phyloP scores from a whole-genome alignment of 2,797 vertebrate genomes.

The Cuculus canorus region DNA sequence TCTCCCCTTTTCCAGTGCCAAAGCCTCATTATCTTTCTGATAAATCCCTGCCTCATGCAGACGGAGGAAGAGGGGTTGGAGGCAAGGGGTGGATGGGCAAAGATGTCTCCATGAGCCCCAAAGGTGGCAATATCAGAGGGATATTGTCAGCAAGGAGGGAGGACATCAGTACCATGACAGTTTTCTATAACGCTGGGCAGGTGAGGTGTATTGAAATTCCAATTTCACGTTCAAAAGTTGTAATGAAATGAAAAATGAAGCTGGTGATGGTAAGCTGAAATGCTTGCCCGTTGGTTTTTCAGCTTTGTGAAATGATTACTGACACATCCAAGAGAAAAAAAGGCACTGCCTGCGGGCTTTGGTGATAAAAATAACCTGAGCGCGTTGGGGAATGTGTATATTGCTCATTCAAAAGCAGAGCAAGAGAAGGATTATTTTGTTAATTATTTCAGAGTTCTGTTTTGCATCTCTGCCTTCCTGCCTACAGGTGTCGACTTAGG shows the following conservation, averaged over 20 bases:
- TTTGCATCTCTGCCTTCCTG: not conserved
- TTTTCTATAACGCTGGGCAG: not conserved
- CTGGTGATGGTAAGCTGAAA: not conserved
- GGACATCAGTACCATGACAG: rapidly evolving
- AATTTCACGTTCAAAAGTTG: not conserved
- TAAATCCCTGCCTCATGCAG: not conserved
- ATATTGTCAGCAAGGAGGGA: not conserved
- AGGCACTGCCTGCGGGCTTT: not conserved
- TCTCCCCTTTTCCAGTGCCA: not conserved
- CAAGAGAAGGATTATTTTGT: not conserved
- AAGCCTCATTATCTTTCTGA: rapidly evolving
- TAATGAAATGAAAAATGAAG: not conserved
- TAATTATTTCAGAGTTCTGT: not conserved
- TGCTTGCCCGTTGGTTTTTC: not conserved
- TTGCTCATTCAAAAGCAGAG: not conserved
- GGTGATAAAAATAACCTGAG: not conserved
- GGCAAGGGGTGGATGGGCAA: not conserved
- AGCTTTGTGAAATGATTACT: not conserved
- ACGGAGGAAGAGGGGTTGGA: not conserved
- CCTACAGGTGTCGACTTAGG: not conserved
- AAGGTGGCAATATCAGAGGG: rapidly evolving
- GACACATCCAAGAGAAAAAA: not conserved
- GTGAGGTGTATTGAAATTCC: rapidly evolving
- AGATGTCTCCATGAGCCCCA: not conserved
- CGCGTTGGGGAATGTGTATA: not conserved